Percentiles rank a stretch among this genome's conserved stretches.
Conservation (phyloP, 2,797 vertebrate species). For the Arnoldichthys spilopterus region DNA sequence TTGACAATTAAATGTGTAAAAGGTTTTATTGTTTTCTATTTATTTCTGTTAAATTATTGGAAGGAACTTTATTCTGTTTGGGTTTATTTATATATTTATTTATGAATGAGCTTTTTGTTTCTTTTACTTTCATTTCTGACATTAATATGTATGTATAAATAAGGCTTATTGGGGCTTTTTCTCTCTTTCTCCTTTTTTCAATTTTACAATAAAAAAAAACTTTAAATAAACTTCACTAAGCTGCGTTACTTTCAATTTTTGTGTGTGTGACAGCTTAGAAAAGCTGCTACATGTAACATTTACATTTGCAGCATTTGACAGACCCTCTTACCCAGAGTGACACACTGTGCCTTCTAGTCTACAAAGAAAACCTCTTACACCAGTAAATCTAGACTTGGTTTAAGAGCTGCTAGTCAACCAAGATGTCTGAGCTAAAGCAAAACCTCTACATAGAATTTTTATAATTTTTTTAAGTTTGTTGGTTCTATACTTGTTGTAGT, state of each 20-base stretch:
- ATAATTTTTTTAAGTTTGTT: too few species aligned
- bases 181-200: constrained; percentile 66
- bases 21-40: constrained; percentile 56
- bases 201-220: constrained; percentile 70
- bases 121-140: constrained; percentile 56
- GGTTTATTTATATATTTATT: constrained; percentile 59
- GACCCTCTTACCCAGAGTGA: too few species aligned
- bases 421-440: too few species aligned
- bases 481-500: too few species aligned
- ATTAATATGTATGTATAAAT: constrained; percentile 63
- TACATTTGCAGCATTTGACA: too few species aligned
- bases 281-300: neutral
- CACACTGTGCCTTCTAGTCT: too few species aligned
- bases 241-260: neutral
- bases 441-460: too few species aligned
- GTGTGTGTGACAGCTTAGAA: neutral
- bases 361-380: too few species aligned
- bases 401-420: too few species aligned
- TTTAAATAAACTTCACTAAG: constrained; percentile 42
- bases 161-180: constrained; percentile 63
- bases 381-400: too few species aligned
- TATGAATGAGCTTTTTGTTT: constrained; percentile 28
- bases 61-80: constrained; percentile 42
- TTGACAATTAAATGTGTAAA: constrained; percentile 66
- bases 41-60: constrained; percentile 54